These are phyloP conservation scores for Cerceris rybyensis DNA, from an alignment of 2,888 invertebrate genomes.

Conservation along the genomic window DNA sequence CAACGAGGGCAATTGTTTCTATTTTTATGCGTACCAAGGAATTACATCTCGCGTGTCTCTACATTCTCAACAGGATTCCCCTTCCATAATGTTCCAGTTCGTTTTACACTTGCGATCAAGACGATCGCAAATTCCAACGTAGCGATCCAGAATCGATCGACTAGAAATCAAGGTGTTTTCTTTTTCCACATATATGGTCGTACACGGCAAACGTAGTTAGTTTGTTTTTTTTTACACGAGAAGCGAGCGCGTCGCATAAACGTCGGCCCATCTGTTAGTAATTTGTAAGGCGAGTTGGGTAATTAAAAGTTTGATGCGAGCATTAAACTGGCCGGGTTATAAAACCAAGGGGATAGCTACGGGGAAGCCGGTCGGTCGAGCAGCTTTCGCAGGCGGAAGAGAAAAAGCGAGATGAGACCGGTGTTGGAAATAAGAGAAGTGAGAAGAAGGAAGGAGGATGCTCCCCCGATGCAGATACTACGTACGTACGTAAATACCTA, in stretches of 20 bases:
- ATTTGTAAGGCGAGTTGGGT: conserved; percentile 79
- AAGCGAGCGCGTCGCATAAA: conserved; percentile 65
- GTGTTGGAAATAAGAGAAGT: conserved; percentile 13
- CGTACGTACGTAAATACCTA: not conserved
- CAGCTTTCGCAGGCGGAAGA: conserved; percentile 34
- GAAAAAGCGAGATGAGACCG: conserved; percentile 7
- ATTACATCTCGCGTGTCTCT: not conserved
- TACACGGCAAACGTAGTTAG: not conserved
- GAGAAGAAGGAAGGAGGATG: conserved; percentile 15
- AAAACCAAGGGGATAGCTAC: conserved; percentile 69
- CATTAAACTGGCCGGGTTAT: conserved; percentile 80
- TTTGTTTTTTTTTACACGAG: conserved; percentile 35
- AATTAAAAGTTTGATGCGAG: conserved; percentile 81
- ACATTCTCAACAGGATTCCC: too few species aligned
- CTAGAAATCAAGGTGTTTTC: not conserved
- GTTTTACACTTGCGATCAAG: too few species aligned
- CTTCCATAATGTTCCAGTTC: too few species aligned
- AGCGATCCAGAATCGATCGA: too few species aligned
- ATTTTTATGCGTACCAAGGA: conserved; percentile 34
- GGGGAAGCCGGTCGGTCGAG: conserved; percentile 13
- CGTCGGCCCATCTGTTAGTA: conserved; percentile 78
- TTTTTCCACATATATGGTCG: not conserved
- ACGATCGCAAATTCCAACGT: too few species aligned
- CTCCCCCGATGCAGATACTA: conserved; percentile 24
- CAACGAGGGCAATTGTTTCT: conserved; percentile 53